Evolutionary conservation across 2,113 vertebrate genomes (phyloP).

Genomic region (Sclerurus mexicanus): DNA sequence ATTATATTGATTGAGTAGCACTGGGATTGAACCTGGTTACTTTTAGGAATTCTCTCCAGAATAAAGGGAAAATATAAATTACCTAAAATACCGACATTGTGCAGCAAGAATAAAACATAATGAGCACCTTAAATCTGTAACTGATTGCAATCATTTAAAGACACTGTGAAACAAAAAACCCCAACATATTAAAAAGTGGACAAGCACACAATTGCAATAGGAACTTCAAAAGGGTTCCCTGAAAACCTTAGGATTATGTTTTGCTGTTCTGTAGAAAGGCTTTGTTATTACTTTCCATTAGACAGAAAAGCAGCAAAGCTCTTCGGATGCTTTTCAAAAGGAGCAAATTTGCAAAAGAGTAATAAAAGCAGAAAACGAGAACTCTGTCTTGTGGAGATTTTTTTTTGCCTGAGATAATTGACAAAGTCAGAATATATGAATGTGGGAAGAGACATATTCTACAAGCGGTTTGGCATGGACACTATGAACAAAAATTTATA

Average conservation of each 20-base stretch:
- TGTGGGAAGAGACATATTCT: not conserved
- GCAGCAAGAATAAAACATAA: not conserved
- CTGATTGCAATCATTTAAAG: not conserved
- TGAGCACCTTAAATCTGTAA: not conserved
- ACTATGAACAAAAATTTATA: not conserved
- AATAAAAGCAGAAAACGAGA: not conserved
- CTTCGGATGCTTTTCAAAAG: slow-evolving; percentile 36
- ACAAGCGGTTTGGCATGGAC: not conserved
- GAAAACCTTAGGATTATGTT: not conserved
- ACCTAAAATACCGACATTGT: not conserved
- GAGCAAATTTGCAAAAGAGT: not conserved
- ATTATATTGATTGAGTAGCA: not conserved
- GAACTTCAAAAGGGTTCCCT: not conserved
- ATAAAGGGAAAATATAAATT: not conserved
- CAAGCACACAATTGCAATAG: not conserved
- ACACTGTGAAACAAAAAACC: not conserved
- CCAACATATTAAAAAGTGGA: not conserved
- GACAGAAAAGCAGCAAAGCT: slow-evolving; percentile 61
- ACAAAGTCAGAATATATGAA: not conserved
- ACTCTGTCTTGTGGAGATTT: not conserved
- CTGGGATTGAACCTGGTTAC: not conserved
- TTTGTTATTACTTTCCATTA: slow-evolving; percentile 53
- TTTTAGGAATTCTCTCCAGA: not conserved
- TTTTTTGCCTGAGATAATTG: not conserved
- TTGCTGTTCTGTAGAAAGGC: not conserved